A percentile compares a stretch with the other conserved stretches of the same genome.
Evolutionary conservation across 2,797 vertebrate genomes (phyloP).

Genomic region (Gymnocypris eckloni): DNA sequence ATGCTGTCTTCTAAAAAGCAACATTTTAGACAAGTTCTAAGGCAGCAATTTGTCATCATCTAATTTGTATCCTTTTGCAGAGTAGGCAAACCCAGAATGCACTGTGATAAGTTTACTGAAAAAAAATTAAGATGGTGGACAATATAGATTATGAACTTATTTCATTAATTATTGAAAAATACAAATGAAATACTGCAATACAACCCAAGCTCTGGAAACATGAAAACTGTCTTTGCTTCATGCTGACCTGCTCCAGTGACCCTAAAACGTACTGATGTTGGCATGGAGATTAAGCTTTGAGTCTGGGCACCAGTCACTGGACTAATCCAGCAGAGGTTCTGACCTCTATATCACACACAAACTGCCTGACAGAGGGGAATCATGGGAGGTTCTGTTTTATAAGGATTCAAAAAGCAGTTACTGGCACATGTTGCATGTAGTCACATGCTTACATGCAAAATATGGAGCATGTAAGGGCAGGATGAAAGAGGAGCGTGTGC

Average conservation of each 20-base stretch:
- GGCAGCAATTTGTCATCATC: neutral
- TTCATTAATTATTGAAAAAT: too few relatives aligned
- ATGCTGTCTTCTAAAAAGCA: neutral
- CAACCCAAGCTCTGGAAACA: constrained; percentile 10
- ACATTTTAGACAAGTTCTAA: neutral
- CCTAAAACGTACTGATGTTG: constrained; percentile 29
- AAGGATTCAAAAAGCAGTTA: neutral
- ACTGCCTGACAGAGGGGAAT: neutral
- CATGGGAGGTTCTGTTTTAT: constrained; percentile 3
- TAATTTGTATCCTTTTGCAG: neutral
- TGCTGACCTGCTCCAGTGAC: constrained; percentile 27
- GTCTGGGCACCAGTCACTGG: constrained; percentile 40
- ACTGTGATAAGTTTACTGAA: neutral
- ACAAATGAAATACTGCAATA: too few relatives aligned
- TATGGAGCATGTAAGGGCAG: constrained; percentile 48
- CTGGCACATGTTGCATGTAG: constrained; percentile 35
- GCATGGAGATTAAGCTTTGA: constrained; percentile 37
- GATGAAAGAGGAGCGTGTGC: constrained; percentile 37
- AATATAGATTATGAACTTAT: neutral
- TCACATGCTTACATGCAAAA: constrained; percentile 40
- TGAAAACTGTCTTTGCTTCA: constrained; percentile 9
- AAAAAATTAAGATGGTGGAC: neutral
- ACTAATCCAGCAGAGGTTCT: constrained; percentile 46
- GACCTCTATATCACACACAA: constrained; percentile 41
- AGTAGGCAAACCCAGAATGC: neutral